Percentiles rank a stretch among this genome's conserved stretches.
phyloP scores from a whole-genome alignment of 2,113 vertebrate species.

The Muscicapa adusta region DNA sequence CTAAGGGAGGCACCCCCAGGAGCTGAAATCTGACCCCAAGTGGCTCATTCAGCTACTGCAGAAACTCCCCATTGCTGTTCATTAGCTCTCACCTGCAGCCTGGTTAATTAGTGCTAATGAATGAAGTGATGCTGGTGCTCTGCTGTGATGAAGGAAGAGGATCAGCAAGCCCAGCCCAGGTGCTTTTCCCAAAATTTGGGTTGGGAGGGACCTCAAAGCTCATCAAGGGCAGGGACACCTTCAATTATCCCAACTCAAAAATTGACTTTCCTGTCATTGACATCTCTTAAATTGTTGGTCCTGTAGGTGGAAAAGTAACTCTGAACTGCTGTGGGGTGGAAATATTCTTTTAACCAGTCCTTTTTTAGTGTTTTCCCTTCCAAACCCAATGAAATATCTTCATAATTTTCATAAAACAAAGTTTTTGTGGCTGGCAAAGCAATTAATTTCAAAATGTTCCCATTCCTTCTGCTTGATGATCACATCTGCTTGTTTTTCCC shows the following conservation, averaged over 20 bases:
- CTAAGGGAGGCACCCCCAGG: neutral
- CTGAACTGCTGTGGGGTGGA: neutral
- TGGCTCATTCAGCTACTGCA: neutral
- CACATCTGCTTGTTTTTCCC: neutral
- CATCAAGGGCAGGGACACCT: neutral
- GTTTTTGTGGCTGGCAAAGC: neutral
- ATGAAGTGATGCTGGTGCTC: neutral
- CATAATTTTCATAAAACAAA: neutral
- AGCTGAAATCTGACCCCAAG: neutral
- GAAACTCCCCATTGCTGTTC: neutral
- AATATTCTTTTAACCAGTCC: neutral
- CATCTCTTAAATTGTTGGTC: neutral
- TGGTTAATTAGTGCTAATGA: constrained; percentile 3
- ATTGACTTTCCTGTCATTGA: neutral
- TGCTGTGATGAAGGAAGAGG: neutral
- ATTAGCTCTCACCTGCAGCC: neutral
- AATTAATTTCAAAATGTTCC: neutral
- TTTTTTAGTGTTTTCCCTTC: neutral
- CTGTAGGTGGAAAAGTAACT: neutral
- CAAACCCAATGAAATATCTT: neutral
- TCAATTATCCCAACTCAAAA: neutral
- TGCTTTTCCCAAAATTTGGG: neutral
- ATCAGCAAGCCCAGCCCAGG: neutral
- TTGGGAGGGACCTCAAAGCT: neutral
- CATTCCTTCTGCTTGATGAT: neutral